Percentiles rank a stretch among this genome's conserved stretches.
Conservation (phyloP, 1,140 invertebrate species). For the Phymastichus coffea region DNA sequence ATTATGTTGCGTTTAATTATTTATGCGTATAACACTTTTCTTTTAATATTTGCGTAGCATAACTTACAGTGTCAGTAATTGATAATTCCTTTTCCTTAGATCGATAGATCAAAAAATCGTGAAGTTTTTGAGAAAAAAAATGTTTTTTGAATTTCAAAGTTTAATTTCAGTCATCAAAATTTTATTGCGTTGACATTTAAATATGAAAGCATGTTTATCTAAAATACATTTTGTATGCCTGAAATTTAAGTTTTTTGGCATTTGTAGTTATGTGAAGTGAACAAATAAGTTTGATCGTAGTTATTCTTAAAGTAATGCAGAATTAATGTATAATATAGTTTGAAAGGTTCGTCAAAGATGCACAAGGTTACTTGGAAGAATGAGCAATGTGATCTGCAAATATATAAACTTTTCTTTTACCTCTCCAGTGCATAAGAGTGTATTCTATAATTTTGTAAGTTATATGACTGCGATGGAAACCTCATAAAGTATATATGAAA, state of each 20-base stretch:
- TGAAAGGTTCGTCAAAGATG: conserved; percentile 12
- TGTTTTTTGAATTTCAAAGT: conserved; percentile 6
- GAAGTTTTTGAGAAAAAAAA: conserved; percentile 14
- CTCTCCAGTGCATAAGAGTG: conserved; percentile 14
- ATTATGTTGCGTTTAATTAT: conserved; percentile 40
- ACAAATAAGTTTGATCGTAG: conserved; percentile 14
- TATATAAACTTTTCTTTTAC: conserved; percentile 18
- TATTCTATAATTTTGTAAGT: conserved; percentile 26
- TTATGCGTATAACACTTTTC: conserved; percentile 2
- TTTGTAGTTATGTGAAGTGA: conserved; percentile 23
- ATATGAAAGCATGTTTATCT: conserved; percentile 1
- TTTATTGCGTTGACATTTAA: not conserved
- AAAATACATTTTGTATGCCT: conserved; percentile 2
- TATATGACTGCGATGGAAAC: conserved; percentile 11
- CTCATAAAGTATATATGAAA: conserved; percentile 2
- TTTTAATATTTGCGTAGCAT: conserved; percentile 22
- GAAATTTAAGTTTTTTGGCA: too few species aligned
- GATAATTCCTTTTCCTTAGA: conserved; percentile 6
- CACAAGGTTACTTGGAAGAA: conserved; percentile 18
- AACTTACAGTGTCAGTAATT: conserved; percentile 16
- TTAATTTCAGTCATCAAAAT: conserved; percentile 7
- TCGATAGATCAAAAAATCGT: conserved; percentile 3
- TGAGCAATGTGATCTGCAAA: conserved; percentile 18
- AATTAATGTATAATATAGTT: conserved; percentile 20
- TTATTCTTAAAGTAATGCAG: conserved; percentile 21